Conservation (phyloP, 2,113 vertebrate genomes). For the Terrapene triunguis region DNA sequence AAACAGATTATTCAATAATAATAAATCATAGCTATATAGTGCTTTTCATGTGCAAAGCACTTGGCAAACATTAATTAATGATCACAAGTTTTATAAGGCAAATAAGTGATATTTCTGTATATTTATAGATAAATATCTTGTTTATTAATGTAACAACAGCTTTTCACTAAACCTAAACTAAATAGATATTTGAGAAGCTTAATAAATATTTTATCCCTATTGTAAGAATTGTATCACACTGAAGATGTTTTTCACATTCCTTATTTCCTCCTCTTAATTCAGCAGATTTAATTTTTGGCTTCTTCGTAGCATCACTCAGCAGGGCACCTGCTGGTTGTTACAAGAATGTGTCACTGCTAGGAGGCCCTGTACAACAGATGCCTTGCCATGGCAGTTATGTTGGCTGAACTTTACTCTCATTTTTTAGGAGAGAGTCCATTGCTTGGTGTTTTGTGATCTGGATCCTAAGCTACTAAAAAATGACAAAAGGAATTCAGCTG, state of each 20-base stretch:
- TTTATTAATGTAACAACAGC: conserved; percentile 3
- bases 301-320: background rate
- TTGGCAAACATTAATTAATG: conserved; percentile 6
- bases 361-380: conserved; percentile 1
- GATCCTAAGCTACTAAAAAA: conserved; percentile 39
- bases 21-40: background rate
- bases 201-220: background rate
- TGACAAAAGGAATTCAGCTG: conserved; percentile 54
- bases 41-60: conserved; percentile 17
- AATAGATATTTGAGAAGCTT: conserved; percentile 26
- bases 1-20: background rate
- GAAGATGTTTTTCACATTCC: conserved; percentile 34
- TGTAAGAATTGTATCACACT: conserved; percentile 27
- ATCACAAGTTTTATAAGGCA: background rate
- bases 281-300: conserved; percentile 18
- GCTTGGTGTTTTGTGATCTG: conserved; percentile 56
- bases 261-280: conserved; percentile 30
- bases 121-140: background rate
- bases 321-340: conserved; percentile 14
- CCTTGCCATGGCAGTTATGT: conserved; percentile 27
- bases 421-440: conserved; percentile 44
- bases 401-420: conserved; percentile 50
- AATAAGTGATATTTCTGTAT: background rate
- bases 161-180: conserved; percentile 18
- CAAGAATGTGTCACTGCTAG: conserved; percentile 28